These are phyloP conservation scores for Helicoverpa assulta DNA, from an alignment of 2,888 invertebrate genomes.

Conservation along the genomic window DNA sequence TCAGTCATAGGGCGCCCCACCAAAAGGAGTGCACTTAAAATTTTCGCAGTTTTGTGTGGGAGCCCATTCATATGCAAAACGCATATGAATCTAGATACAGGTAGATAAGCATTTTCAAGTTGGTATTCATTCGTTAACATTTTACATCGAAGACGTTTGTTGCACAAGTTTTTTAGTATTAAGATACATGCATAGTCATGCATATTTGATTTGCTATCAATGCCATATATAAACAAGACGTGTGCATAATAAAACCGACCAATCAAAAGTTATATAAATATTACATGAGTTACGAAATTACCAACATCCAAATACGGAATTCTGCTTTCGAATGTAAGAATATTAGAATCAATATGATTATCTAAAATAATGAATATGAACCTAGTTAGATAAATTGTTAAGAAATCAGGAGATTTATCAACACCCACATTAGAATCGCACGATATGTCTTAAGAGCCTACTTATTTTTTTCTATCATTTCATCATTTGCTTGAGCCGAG, in stretches of 20 bases:
- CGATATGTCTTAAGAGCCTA: slow-evolving; percentile 50
- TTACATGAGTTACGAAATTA: slow-evolving; percentile 10
- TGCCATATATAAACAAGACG: too few species aligned
- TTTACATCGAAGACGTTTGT: too few species aligned
- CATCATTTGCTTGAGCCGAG: slow-evolving; percentile 49
- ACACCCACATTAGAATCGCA: slow-evolving; percentile 49
- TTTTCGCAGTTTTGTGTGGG: too few species aligned
- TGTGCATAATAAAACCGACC: not conserved
- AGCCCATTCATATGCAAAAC: too few species aligned
- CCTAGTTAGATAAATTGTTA: slow-evolving; percentile 33
- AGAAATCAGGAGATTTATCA: slow-evolving; percentile 46
- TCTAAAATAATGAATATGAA: slow-evolving; percentile 21
- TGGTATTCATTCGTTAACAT: too few species aligned
- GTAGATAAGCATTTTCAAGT: too few species aligned
- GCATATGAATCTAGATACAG: too few species aligned
- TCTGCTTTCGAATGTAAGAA: slow-evolving; percentile 9
- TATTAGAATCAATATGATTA: slow-evolving; percentile 19
- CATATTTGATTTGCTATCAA: too few species aligned
- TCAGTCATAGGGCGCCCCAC: too few species aligned
- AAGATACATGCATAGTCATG: too few species aligned
- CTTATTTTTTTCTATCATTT: slow-evolving; percentile 61
- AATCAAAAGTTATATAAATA: not conserved
- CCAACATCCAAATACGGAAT: not conserved
- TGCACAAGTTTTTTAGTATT: too few species aligned
- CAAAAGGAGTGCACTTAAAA: too few species aligned